Evolutionary conservation across 2,797 vertebrate species (phyloP), one percentile per base, ranked within the genome.

Genomic region (Sitta carolinensis): DNA sequence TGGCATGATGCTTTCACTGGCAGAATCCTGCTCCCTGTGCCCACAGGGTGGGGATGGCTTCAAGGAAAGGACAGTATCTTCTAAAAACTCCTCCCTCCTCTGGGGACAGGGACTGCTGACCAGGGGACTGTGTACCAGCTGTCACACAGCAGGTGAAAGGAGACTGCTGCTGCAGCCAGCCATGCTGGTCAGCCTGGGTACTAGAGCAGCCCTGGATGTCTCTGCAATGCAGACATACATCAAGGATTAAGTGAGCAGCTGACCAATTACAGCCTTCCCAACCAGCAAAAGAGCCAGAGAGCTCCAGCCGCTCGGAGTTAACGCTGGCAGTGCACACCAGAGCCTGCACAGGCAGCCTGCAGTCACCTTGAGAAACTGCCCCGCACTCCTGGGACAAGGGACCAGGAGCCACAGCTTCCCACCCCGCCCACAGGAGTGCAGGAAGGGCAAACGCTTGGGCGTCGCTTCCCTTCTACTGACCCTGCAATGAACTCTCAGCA

Each of bases 161-260:
- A 86, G 73, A 10, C 2, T 13, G 91, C 80, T 69, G 88, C 95
- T 90, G 91, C 80, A 81, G 86, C 78, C 87, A 78, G 91, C 85
- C 77, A 52, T 18, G 86, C 94, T 81, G 30, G 88, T 93, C 95
- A 94, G 90, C 77, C 51, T 45, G 67, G 74, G 51, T 79, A 50
- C 90, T 42, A 74, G 30, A 80, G 87, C 89, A 80, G 94, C 82
- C 57, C 57, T 42, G 84, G 77, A 70, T 51, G 68, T 79, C 93
- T 95, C 96, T 95, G 96, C 95, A 95, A 84, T 95, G 96, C 96
- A 96, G 96, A 79, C 94, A 74, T 84, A 54, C 63, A 91, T 95
- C 95, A 63, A 5, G 63, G 85, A 93, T 82, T 96, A 96, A 94
- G 77, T 27, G 80, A 91, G 76, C 92, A 91, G 88, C 91, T 93